phyloP scores from a whole-genome alignment of 1,140 invertebrate genomes.

The Panagrolaimus sp. region DNA sequence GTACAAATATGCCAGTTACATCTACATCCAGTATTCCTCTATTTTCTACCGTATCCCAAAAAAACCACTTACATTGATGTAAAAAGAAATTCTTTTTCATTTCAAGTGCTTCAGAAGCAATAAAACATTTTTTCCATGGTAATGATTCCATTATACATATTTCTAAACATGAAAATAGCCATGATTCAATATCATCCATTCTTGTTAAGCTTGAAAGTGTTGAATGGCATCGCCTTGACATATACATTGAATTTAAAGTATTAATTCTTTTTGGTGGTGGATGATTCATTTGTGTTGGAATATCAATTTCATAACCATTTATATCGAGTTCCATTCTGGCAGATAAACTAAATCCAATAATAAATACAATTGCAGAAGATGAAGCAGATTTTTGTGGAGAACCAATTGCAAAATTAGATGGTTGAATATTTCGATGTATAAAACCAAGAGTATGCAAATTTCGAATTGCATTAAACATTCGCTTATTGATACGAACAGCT shows the following conservation, averaged over 20 bases:
- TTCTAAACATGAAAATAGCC: not conserved
- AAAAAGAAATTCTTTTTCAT: constrained; percentile 13
- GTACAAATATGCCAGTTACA: too few relatives aligned
- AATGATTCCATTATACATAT: not conserved
- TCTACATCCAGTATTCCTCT: too few relatives aligned
- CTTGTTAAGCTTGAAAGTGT: not conserved
- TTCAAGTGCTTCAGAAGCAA: not conserved
- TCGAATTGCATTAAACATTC: not conserved
- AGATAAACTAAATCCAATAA: not conserved
- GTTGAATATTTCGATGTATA: constrained; percentile 11
- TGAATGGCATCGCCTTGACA: not conserved
- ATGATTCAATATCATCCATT: constrained; percentile 3
- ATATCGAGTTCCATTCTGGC: not conserved
- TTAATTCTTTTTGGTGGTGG: not conserved
- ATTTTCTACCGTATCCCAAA: not conserved
- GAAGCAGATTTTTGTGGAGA: not conserved
- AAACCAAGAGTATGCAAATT: not conserved
- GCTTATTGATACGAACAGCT: not conserved
- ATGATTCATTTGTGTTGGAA: not conserved
- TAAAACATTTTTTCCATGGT: constrained; percentile 2
- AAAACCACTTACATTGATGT: not conserved
- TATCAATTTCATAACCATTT: not conserved
- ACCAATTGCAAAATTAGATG: not conserved
- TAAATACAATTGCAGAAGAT: not conserved
- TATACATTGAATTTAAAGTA: not conserved